phyloP scores from a whole-genome alignment of 1,140 invertebrate species.

The Hestina assimilis region DNA sequence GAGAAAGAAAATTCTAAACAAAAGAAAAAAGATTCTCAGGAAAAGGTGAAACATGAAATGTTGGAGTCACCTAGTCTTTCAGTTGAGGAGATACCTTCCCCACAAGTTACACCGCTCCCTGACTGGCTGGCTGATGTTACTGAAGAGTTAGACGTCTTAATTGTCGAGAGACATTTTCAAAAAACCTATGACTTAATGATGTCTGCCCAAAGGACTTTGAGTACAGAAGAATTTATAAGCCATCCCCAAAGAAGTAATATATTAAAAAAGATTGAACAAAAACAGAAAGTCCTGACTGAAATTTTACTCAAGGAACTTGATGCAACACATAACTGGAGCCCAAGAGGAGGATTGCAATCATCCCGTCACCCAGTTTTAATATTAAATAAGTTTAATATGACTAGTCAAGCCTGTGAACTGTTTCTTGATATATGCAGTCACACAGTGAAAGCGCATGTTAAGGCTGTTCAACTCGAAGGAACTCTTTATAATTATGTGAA shows the following conservation, averaged over 20 bases:
- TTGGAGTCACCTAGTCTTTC: constrained; percentile 71
- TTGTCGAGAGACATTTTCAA: constrained; percentile 98
- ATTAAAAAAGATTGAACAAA: constrained; percentile 82
- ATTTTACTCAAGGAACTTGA: constrained; percentile 94
- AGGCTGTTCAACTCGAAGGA: constrained; percentile 92
- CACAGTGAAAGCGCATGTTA: constrained; percentile 89
- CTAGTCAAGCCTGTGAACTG: constrained; percentile 89
- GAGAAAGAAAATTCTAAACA: constrained; percentile 83
- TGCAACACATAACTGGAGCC: constrained; percentile 90
- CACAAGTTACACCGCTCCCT: constrained; percentile 81
- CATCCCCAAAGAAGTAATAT: constrained; percentile 65
- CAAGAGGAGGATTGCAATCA: constrained; percentile 95
- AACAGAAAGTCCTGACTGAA: constrained; percentile 88
- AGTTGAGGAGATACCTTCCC: constrained; percentile 78
- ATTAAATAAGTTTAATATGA: constrained; percentile 91
- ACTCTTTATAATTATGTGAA: constrained; percentile 91
- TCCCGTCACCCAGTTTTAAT: constrained; percentile 91
- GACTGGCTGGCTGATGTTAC: constrained; percentile 96
- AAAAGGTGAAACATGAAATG: constrained; percentile 64
- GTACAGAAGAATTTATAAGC: constrained; percentile 67
- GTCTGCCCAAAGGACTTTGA: constrained; percentile 66
- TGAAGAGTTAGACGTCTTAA: constrained; percentile 97
- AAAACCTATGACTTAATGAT: constrained; percentile 93
- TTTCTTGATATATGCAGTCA: constrained; percentile 92
- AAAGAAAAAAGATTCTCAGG: constrained; percentile 75